Percentiles rank a stretch among this genome's conserved stretches.
Evolutionary conservation across 2,888 invertebrate genomes (phyloP).

Genomic region (Chouioia cunea): DNA sequence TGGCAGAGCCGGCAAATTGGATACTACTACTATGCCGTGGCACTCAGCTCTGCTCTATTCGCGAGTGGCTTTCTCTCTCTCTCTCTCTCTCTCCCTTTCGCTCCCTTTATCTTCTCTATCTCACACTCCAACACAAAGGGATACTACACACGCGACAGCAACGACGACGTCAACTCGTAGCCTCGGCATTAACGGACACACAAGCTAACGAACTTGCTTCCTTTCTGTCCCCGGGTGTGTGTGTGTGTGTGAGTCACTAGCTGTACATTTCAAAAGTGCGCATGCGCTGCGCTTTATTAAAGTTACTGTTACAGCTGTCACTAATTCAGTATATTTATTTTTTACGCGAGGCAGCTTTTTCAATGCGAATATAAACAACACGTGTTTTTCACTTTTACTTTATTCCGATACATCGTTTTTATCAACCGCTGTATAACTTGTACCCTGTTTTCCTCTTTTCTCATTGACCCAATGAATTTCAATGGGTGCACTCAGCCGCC

Average conservation of each 20-base stretch:
- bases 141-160: constrained; percentile 25
- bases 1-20: constrained; percentile 51
- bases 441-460: no score
- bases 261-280: constrained; percentile 11
- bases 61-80: neutral
- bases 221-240: neutral
- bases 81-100: neutral
- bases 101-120: constrained; percentile 30
- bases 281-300: neutral
- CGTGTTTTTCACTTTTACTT: neutral
- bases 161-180: constrained; percentile 17
- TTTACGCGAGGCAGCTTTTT: constrained; percentile 7
- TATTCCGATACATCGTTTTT: no score
- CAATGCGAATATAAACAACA: constrained; percentile 17
- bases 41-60: no score
- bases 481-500: no score
- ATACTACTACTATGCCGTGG: constrained; percentile 44
- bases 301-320: neutral
- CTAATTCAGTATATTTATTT: constrained; percentile 26
- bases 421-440: no score
- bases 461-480: no score
- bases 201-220: constrained; percentile 26
- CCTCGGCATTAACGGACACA: constrained; percentile 22
- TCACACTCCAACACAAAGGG: constrained; percentile 49
- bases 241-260: neutral